Conservation (phyloP, 2,888 invertebrate genomes). For the Caenorhabditis sinica region DNA sequence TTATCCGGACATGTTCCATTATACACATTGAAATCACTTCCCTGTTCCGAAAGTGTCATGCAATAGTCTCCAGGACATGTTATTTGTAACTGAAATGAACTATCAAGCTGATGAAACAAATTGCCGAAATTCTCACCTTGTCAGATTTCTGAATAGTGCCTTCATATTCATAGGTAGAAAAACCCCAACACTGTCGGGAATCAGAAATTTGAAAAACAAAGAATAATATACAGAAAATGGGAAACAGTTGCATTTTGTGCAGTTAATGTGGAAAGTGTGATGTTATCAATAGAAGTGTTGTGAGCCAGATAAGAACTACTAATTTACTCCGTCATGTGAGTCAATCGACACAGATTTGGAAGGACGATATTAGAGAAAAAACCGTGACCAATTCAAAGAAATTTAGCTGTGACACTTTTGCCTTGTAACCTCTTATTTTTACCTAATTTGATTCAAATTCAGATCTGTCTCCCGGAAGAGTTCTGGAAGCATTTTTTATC, state of each 20-base stretch:
- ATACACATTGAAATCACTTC: slow-evolving; percentile 43
- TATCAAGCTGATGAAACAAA: too few relatives aligned
- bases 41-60: slow-evolving; percentile 56
- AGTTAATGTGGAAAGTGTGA: slow-evolving; percentile 2
- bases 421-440: too few relatives aligned
- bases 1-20: slow-evolving; percentile 60
- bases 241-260: slow-evolving; percentile 12
- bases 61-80: slow-evolving; percentile 53
- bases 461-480: too few relatives aligned
- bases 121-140: neutral
- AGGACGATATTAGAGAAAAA: neutral
- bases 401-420: too few relatives aligned
- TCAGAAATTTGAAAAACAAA: neutral
- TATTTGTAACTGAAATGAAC: slow-evolving; percentile 18
- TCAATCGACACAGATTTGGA: too few relatives aligned
- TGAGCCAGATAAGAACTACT: neutral
- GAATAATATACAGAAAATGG: neutral
- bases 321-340: neutral
- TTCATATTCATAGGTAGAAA: slow-evolving; percentile 37
- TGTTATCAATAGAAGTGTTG: slow-evolving; percentile 18
- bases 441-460: too few relatives aligned
- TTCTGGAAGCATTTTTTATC: too few relatives aligned
- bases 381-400: neutral
- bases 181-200: slow-evolving; percentile 44
- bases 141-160: slow-evolving; percentile 24